Evolutionary conservation across 2,797 vertebrate genomes (phyloP).

Genomic region (Phylloscopus collybita): DNA sequence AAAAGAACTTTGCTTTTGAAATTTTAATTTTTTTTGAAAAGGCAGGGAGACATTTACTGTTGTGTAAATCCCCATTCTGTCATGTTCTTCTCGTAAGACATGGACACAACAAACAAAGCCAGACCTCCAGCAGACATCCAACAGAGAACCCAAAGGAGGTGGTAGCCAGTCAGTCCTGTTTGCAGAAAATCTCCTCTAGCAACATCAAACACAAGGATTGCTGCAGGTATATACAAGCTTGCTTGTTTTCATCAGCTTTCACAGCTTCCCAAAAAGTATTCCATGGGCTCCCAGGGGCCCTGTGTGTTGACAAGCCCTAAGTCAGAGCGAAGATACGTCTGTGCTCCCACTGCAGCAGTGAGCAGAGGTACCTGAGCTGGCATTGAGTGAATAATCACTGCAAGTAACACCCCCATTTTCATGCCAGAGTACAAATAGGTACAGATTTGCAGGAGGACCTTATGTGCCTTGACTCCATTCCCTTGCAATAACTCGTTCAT

Average conservation of each 20-base stretch:
- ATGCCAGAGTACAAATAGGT: neutral
- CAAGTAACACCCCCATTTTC: neutral
- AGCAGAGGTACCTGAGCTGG: neutral
- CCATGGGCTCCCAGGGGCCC: neutral
- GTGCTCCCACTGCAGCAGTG: neutral
- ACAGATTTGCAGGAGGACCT: neutral
- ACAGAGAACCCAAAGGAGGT: neutral
- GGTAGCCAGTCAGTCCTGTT: neutral
- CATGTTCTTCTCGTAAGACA: neutral
- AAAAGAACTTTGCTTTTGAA: neutral
- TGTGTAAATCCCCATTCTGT: neutral
- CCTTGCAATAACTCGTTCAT: neutral
- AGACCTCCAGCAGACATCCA: neutral
- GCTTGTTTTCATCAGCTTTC: neutral
- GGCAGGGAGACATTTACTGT: neutral
- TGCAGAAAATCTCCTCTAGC: neutral
- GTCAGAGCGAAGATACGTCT: neutral
- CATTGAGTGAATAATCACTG: neutral
- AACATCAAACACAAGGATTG: neutral
- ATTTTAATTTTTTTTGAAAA: neutral
- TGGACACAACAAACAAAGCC: neutral
- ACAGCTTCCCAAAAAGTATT: neutral
- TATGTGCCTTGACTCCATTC: neutral
- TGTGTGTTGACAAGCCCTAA: neutral
- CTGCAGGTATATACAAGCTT: neutral